Evolutionary conservation across 2,888 invertebrate species (phyloP), one percentile per base, ranked within the genome.

Genomic region (Apodemia zela): DNA sequence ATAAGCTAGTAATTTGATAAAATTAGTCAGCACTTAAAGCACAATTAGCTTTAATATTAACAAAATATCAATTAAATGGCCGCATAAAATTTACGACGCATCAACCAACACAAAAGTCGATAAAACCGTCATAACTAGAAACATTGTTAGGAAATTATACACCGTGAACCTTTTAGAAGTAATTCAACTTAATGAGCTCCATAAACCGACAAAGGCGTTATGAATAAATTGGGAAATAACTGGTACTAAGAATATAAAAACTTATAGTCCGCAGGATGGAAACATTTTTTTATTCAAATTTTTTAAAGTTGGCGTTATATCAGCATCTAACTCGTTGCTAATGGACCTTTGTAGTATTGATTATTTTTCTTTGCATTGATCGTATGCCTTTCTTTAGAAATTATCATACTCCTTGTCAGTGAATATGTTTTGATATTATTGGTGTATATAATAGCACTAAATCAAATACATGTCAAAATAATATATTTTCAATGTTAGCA

Each of bases 171-270:
- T 71, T 72, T 74, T 73, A 74, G 75, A 78, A 74, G 78, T 82
- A 84, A 87, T 84, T 81, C 80, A 68, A 75, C 74, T 80, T 85
- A 85, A 87, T 85, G 84, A 87, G 82, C 75, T 74, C 69, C 75
- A 81, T 79, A 82, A 80, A 79, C 86, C 87, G 84, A 87, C 87
- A 89, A 89, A 90, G 86, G 87, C 88, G 88, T 88, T 87, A 87
- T 87, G 85, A 89, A 89, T 89, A 87, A 85, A 84, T 83, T 84
- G 83, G 76, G 80, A 81, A 81, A 82, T 78, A 81, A 81, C 80
- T 69, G 57, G 64, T 38, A 64, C 63, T 68, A 71, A 71, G 68
- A 68, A 70, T 64, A 68, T 51, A 74, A 80, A 76, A 78, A 78
- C 3, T 57, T n/a, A n/a, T 57, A 57, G 54, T 57, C 54, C 54